Conservation (phyloP, 2,888 invertebrate species). For the Cryptocheilus praepositus region DNA sequence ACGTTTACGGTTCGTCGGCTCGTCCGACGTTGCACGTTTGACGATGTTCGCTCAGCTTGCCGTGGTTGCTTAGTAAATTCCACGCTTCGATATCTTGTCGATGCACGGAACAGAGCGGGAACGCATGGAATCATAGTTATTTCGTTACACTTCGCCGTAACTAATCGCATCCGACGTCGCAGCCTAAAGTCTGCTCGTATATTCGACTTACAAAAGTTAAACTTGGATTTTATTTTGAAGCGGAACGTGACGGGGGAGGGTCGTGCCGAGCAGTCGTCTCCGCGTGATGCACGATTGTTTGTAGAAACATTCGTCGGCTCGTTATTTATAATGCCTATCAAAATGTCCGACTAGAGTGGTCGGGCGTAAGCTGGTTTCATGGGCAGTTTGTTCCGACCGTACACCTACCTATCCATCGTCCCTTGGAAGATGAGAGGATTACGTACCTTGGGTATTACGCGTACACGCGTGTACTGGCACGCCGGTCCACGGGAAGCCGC, state of each 20-base stretch:
- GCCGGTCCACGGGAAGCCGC: neutral
- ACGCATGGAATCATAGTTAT: conserved; percentile 7
- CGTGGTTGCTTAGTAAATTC: no score
- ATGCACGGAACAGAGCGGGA: conserved; percentile 1
- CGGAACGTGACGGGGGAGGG: conserved; percentile 12
- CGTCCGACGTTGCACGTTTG: no score
- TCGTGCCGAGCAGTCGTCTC: no score
- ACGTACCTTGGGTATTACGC: conserved; percentile 18
- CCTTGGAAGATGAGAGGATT: conserved; percentile 43
- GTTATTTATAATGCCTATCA: conserved; percentile 57
- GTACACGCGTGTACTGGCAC: neutral
- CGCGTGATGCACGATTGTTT: conserved; percentile 46
- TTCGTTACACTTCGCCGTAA: no score
- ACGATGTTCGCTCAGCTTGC: no score
- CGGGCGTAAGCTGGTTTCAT: conserved; percentile 47
- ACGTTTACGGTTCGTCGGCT: no score
- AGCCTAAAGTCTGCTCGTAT: conserved; percentile 16
- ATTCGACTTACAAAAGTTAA: conserved; percentile 40
- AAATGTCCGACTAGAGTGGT: conserved; percentile 44
- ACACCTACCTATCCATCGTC: conserved; percentile 24
- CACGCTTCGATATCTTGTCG: no score
- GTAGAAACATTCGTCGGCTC: conserved; percentile 52
- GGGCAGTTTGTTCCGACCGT: conserved; percentile 39
- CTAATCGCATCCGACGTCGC: conserved; percentile 8
- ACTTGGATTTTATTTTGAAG: conserved; percentile 42